Conservation (phyloP, 2,888 invertebrate species). For the Seira sanloemensis region DNA sequence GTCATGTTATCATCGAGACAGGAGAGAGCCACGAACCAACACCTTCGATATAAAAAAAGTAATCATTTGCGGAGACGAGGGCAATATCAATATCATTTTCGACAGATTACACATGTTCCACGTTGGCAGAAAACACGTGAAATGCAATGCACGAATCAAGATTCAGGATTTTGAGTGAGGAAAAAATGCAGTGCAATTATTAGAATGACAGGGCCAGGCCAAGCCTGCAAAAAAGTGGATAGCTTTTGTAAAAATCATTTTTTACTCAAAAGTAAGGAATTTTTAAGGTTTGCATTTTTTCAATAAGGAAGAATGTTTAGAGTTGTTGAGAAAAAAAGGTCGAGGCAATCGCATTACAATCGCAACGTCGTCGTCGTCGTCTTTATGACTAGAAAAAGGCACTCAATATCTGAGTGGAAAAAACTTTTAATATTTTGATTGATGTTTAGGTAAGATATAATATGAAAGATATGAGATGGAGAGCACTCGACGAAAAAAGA, state of each 20-base stretch:
- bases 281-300: not conserved
- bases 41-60: not conserved
- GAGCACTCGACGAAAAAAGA: not conserved
- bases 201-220: not conserved
- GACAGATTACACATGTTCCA: constrained; percentile 47
- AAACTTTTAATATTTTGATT: not conserved
- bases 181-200: not conserved
- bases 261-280: not conserved
- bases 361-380: no score
- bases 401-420: no score
- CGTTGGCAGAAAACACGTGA: constrained; percentile 22
- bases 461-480: not conserved
- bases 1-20: not conserved
- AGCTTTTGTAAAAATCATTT: not conserved
- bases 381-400: no score
- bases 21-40: not conserved
- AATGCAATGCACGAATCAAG: not conserved
- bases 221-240: not conserved
- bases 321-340: no score
- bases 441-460: not conserved
- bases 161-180: not conserved
- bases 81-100: constrained; percentile 21
- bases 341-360: no score
- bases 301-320: not conserved
- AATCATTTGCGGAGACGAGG: not conserved